These are phyloP conservation scores for Cephalotes varians DNA, from an alignment of 2,888 invertebrate genomes.

Conservation along the genomic window DNA sequence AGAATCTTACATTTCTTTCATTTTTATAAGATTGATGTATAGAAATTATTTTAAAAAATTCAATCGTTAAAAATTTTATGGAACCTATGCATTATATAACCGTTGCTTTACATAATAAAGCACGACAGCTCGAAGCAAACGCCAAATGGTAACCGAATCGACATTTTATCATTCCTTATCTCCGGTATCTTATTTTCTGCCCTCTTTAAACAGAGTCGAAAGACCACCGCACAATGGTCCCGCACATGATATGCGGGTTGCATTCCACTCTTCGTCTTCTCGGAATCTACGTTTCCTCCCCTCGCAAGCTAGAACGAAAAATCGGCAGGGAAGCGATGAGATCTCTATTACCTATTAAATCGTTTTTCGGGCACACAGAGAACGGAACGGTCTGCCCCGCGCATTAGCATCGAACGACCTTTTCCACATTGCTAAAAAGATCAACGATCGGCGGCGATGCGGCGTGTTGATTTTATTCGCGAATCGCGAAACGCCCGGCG, in stretches of 20 bases:
- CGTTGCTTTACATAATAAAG: not conserved
- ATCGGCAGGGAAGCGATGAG: conserved; percentile 27
- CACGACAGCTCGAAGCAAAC: not conserved
- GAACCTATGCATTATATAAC: not conserved
- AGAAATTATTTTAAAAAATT: too few relatives aligned
- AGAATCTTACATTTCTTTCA: too few relatives aligned
- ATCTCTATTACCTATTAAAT: conserved; percentile 54
- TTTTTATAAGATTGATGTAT: too few relatives aligned
- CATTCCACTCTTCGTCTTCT: conserved; percentile 42
- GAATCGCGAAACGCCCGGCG: conserved; percentile 48
- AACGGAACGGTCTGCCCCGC: conserved; percentile 53
- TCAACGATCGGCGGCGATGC: conserved; percentile 58
- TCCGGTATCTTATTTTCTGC: not conserved
- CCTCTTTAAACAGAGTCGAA: conserved; percentile 57
- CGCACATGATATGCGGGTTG: conserved; percentile 65
- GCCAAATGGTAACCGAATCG: not conserved
- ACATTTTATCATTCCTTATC: conserved; percentile 8
- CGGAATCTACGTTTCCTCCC: conserved; percentile 5
- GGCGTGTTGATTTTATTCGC: conserved; percentile 56
- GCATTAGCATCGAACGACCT: conserved; percentile 75
- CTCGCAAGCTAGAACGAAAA: conserved; percentile 47
- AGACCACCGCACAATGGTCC: conserved; percentile 67
- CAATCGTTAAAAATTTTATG: not conserved
- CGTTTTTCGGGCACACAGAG: conserved; percentile 60
- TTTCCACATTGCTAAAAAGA: conserved; percentile 57